Percentiles rank a stretch among this genome's conserved stretches.
These are phyloP conservation scores for Tyto alba DNA, from an alignment of 2,113 vertebrate genomes.

Conservation along the genomic window DNA sequence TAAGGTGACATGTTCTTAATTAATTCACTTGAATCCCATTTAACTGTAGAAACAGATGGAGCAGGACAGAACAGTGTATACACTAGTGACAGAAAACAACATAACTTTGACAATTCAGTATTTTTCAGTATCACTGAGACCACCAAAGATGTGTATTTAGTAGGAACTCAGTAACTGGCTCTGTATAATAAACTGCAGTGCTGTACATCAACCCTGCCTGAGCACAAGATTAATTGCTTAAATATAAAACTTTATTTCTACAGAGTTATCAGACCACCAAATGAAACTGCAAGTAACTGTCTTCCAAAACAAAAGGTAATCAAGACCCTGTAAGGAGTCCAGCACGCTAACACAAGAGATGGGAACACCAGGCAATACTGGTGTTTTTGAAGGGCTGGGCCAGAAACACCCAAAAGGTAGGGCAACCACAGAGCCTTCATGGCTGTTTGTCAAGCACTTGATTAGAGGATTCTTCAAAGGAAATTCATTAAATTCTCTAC, in stretches of 20 bases:
- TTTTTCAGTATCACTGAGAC: not conserved
- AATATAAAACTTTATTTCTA: not conserved
- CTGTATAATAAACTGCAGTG: not conserved
- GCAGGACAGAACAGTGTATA: not conserved
- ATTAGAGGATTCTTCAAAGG: not conserved
- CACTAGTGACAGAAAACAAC: not conserved
- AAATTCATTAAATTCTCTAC: not conserved
- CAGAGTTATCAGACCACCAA: not conserved
- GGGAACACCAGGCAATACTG: not conserved
- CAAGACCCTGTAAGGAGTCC: not conserved
- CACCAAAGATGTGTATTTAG: not conserved
- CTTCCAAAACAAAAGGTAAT: not conserved
- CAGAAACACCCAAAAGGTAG: not conserved
- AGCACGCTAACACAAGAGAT: not conserved
- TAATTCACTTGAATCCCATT: conserved; percentile 18
- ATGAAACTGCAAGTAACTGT: not conserved
- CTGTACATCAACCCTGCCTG: not conserved
- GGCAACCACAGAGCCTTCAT: not conserved
- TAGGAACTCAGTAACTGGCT: not conserved
- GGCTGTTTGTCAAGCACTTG: not conserved
- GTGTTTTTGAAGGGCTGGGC: not conserved
- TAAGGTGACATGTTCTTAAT: not conserved
- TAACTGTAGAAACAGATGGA: conserved; percentile 2
- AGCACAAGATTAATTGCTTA: not conserved
- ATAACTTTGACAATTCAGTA: not conserved